These are phyloP conservation scores for Meliscaeva auricollis DNA, from an alignment of 2,888 invertebrate species.

Conservation along the genomic window DNA sequence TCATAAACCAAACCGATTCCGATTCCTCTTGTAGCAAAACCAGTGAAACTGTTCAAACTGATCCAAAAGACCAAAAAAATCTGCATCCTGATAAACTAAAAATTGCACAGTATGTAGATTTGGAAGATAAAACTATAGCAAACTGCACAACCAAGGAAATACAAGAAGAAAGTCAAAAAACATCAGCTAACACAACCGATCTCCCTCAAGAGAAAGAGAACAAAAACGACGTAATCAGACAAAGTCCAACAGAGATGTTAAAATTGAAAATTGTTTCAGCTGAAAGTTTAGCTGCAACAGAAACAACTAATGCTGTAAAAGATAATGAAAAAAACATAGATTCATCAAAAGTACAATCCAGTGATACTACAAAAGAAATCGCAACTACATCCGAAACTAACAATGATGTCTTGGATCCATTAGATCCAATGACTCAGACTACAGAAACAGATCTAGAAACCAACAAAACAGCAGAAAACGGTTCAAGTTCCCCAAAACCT, in stretches of 20 bases:
- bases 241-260: slow-evolving; percentile 40
- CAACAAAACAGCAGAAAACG: slow-evolving; percentile 21
- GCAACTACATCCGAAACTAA: slow-evolving; percentile 17
- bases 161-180: background rate
- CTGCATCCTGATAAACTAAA: background rate
- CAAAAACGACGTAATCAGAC: slow-evolving; percentile 27
- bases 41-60: too few relatives aligned
- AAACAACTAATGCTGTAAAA: background rate
- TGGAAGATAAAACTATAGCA: too few relatives aligned
- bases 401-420: slow-evolving; percentile 46
- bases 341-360: slow-evolving; percentile 4
- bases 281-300: slow-evolving; percentile 51
- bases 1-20: background rate
- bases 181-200: background rate
- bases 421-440: slow-evolving; percentile 21
- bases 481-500: background rate
- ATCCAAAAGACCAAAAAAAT: too few relatives aligned
- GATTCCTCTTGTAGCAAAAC: background rate
- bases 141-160: too few relatives aligned
- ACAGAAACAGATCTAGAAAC: slow-evolving; percentile 17
- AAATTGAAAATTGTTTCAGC: slow-evolving; percentile 65
- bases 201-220: background rate
- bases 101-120: too few relatives aligned
- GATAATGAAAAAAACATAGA: slow-evolving; percentile 13
- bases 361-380: slow-evolving; percentile 33